Percentiles rank a stretch among this genome's conserved stretches.
phyloP scores from a whole-genome alignment of 2,113 vertebrate genomes.

The Microtus montanus region DNA sequence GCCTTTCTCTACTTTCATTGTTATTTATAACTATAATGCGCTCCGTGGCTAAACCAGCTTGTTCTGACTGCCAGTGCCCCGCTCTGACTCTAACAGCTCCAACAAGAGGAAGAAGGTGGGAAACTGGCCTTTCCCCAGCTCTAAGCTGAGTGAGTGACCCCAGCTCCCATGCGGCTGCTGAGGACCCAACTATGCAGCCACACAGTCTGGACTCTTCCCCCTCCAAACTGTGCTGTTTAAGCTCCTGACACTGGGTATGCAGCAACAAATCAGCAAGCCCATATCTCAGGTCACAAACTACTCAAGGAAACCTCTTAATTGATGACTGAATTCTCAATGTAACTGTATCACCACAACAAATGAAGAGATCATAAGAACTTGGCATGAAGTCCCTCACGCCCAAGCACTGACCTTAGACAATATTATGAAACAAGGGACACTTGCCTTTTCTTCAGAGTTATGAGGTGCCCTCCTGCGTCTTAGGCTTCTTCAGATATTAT shows the following conservation, averaged over 20 bases:
- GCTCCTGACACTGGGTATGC: neutral
- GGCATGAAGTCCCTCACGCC: neutral
- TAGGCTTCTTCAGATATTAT: neutral
- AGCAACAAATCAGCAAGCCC: neutral
- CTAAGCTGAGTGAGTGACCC: fast-evolving
- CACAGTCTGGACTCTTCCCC: neutral
- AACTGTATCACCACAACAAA: neutral
- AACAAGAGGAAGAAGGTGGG: neutral
- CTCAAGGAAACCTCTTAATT: neutral
- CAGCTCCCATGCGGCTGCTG: neutral
- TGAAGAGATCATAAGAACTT: neutral
- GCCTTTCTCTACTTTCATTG: no score
- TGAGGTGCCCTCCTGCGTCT: neutral
- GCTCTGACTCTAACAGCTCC: neutral
- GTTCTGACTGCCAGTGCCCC: neutral
- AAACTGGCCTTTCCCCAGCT: fast-evolving
- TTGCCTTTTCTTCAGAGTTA: neutral
- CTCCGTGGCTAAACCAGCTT: no score
- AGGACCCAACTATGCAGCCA: neutral
- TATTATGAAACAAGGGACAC: fast-evolving
- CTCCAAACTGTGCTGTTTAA: neutral
- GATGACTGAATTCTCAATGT: neutral
- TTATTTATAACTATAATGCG: neutral
- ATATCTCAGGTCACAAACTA: neutral
- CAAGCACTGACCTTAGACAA: neutral